Evolutionary conservation across 1,140 invertebrate genomes (phyloP).

Genomic region (Proales similis): DNA sequence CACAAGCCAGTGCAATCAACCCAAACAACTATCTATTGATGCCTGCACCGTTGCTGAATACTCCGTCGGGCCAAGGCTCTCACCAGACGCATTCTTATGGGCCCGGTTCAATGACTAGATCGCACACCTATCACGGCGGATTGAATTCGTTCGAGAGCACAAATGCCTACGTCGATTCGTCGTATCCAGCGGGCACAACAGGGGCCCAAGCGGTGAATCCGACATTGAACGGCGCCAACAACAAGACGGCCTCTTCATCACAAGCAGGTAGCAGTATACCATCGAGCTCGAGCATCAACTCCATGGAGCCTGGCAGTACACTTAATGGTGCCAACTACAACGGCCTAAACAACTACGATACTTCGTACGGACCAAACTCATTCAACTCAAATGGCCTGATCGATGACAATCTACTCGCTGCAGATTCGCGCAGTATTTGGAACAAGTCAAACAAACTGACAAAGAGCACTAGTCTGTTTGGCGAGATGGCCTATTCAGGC

Average conservation of each 20-base stretch:
- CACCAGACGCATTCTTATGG: too few species aligned
- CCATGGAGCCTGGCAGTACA: background rate
- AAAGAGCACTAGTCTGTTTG: constrained; percentile 32
- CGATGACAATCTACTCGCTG: constrained; percentile 23
- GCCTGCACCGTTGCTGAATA: constrained; percentile 13
- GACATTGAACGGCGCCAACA: too few species aligned
- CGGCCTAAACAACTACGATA: too few species aligned
- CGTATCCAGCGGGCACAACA: too few species aligned
- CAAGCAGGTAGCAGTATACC: too few species aligned
- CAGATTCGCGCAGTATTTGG: constrained; percentile 19
- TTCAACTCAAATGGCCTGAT: constrained; percentile 31
- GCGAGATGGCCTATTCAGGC: constrained; percentile 25
- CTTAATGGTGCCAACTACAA: background rate
- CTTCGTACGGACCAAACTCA: too few species aligned
- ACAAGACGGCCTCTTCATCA: too few species aligned
- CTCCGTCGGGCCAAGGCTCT: constrained; percentile 16
- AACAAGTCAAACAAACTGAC: constrained; percentile 28
- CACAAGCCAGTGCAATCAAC: background rate
- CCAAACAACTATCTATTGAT: constrained; percentile 27
- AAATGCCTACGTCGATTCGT: constrained; percentile 12
- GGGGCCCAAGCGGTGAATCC: too few species aligned
- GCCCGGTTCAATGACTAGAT: background rate
- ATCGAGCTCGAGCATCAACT: background rate
- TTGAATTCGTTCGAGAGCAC: constrained; percentile 16
- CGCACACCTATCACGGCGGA: constrained; percentile 20